These are phyloP conservation scores for Drosophila borealis DNA, from an alignment of 2,888 invertebrate genomes.

Conservation along the genomic window DNA sequence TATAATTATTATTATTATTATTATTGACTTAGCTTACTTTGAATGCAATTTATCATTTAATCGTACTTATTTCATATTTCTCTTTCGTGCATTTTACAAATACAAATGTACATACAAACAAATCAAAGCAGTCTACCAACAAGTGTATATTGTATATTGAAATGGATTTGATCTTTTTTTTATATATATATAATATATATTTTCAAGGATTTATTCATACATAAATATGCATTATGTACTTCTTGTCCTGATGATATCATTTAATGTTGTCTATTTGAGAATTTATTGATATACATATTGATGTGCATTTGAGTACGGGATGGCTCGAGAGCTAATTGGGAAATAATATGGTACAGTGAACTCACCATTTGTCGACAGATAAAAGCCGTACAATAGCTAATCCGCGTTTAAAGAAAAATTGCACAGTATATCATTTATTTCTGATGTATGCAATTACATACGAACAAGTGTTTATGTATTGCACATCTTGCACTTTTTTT, in stretches of 20 bases:
- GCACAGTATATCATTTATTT: no score
- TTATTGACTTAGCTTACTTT: constrained; percentile 31
- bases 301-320: not conserved
- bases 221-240: no score
- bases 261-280: not conserved
- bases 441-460: no score
- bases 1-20: constrained; percentile 6
- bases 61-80: not conserved
- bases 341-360: not conserved
- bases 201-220: no score
- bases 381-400: not conserved
- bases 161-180: no score
- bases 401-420: no score
- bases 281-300: not conserved
- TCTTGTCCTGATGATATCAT: no score
- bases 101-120: constrained; percentile 28
- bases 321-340: not conserved
- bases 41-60: constrained; percentile 8
- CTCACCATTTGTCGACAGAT: not conserved
- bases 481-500: no score
- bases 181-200: not conserved
- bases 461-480: no score
- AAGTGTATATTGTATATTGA: not conserved
- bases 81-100: not conserved
- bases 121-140: not conserved